Conservation (phyloP, 2,113 vertebrate species). For the Atlantisia rogersi region DNA sequence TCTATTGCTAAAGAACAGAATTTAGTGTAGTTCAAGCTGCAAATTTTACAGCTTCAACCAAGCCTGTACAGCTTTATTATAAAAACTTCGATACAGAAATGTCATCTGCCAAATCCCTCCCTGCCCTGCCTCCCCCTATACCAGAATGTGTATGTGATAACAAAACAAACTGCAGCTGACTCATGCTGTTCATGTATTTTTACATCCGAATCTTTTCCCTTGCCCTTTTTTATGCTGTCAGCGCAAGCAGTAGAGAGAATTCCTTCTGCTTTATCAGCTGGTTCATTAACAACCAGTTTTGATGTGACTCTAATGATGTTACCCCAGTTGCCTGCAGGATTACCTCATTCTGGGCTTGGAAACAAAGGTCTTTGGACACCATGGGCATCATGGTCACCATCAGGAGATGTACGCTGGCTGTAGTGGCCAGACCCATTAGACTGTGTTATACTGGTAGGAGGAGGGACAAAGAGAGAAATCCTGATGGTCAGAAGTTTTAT, state of each 20-base stretch:
- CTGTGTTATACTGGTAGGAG: background rate
- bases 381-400: background rate
- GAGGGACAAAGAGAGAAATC: background rate
- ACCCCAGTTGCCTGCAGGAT: background rate
- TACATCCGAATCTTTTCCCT: background rate
- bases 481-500: background rate
- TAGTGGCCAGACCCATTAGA: background rate
- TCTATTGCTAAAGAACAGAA: background rate
- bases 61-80: background rate
- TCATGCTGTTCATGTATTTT: background rate
- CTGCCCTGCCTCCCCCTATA: background rate
- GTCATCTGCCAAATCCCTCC: background rate
- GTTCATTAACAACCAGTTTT: constrained; percentile 14
- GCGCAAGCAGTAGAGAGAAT: background rate
- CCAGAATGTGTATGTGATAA: background rate
- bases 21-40: background rate
- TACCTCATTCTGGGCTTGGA: background rate
- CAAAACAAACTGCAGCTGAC: background rate
- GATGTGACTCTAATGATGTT: background rate
- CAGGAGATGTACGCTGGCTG: background rate
- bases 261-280: constrained; percentile 17
- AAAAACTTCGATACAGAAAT: background rate
- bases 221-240: background rate
- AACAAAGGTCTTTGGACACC: background rate
- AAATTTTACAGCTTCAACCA: background rate